Conservation (phyloP, 2,797 vertebrate species). For the Bryconaethiops microstoma region DNA sequence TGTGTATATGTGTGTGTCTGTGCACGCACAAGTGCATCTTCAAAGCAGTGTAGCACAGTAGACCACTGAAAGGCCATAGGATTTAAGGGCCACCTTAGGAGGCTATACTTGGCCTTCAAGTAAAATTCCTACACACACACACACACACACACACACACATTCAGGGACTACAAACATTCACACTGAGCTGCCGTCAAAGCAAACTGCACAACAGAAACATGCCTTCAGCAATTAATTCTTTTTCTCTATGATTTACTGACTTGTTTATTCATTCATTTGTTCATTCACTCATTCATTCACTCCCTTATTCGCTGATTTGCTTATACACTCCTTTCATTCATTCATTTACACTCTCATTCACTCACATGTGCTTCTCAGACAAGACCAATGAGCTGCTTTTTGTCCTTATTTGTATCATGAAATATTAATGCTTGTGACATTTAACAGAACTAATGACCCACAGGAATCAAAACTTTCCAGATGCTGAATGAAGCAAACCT, state of each 20-base stretch:
- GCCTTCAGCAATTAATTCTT: slow-evolving; percentile 4
- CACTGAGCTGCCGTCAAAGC: slow-evolving; percentile 79
- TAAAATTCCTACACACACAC: slow-evolving; percentile 80
- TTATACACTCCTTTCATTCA: background rate
- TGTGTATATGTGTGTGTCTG: slow-evolving; percentile 66
- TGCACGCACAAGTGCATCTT: slow-evolving; percentile 69
- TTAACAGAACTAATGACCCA: background rate
- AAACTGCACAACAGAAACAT: slow-evolving; percentile 81
- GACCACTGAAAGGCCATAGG: slow-evolving; percentile 78
- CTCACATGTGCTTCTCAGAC: background rate
- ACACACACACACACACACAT: slow-evolving; percentile 59
- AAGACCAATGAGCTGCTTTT: background rate
- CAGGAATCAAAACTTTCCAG: background rate
- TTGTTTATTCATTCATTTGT: background rate
- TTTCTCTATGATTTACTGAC: background rate
- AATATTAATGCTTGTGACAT: background rate
- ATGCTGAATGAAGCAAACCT: background rate
- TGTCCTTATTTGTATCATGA: background rate
- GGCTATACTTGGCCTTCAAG: slow-evolving; percentile 83
- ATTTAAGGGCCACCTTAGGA: slow-evolving; percentile 79
- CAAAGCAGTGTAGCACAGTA: slow-evolving; percentile 80
- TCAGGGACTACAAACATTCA: slow-evolving; percentile 71
- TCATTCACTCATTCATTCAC: background rate
- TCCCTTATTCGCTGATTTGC: background rate
- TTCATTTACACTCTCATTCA: background rate